Conservation (phyloP, 1,140 invertebrate species). For the Atta texana region DNA sequence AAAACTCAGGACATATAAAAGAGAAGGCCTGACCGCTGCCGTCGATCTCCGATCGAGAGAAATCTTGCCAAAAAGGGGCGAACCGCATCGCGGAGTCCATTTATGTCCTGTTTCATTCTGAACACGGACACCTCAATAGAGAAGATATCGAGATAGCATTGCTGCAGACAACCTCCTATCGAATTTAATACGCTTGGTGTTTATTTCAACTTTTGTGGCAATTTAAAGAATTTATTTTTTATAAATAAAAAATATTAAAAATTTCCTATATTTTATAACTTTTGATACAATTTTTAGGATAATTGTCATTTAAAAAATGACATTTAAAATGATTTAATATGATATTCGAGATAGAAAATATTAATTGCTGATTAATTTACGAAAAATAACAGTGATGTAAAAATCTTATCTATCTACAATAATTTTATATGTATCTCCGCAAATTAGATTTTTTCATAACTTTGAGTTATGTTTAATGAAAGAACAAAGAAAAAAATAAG, state of each 20-base stretch:
- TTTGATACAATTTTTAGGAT: neutral
- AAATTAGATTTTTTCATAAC: neutral
- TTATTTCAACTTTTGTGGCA: conserved; percentile 1
- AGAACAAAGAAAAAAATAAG: neutral
- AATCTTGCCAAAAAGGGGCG: conserved; percentile 66
- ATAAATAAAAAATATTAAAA: neutral
- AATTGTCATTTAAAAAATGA: neutral
- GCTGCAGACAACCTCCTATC: neutral
- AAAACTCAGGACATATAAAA: conserved; percentile 63
- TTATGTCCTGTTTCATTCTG: conserved; percentile 70
- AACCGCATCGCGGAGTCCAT: conserved; percentile 54
- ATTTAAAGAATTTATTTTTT: conserved; percentile 20
- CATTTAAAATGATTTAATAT: neutral
- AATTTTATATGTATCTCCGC: neutral
- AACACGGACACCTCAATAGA: conserved; percentile 66
- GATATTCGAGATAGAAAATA: neutral
- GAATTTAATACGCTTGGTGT: conserved; percentile 43
- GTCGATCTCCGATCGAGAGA: conserved; percentile 70
- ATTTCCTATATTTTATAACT: neutral
- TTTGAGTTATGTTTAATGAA: neutral
- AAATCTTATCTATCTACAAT: neutral
- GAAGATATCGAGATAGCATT: conserved; percentile 53
- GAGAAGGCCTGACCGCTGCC: conserved; percentile 41
- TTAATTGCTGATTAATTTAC: neutral
- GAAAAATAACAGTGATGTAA: neutral